Percentiles rank a stretch among this genome's conserved stretches.
Conservation (phyloP, 1,140 invertebrate genomes). For the Trypoxylus dichotomus region DNA sequence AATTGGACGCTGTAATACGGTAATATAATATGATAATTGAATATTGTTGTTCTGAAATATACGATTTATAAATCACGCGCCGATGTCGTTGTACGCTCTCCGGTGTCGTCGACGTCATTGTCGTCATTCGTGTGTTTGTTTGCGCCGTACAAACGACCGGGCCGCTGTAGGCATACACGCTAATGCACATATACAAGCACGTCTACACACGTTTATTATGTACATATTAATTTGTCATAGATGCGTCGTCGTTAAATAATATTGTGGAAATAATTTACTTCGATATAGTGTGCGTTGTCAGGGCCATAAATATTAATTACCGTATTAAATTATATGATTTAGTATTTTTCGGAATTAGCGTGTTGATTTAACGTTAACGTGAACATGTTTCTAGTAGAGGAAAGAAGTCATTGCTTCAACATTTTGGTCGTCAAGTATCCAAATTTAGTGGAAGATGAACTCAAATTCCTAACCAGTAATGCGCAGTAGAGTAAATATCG, state of each 20-base stretch:
- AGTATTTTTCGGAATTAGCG: background rate
- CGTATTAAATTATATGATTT: conserved; percentile 20
- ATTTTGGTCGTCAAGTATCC: too few species aligned
- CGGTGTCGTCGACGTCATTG: background rate
- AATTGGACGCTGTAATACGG: conserved; percentile 8
- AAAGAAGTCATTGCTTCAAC: too few species aligned
- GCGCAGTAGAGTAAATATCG: too few species aligned
- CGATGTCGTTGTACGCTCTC: background rate
- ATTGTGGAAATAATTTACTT: conserved; percentile 19
- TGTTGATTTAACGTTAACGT: background rate
- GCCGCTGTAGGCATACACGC: background rate
- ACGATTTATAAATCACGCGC: conserved; percentile 9
- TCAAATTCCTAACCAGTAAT: too few species aligned
- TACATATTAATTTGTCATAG: conserved; percentile 19
- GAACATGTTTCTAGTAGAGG: too few species aligned
- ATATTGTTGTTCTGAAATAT: conserved; percentile 20
- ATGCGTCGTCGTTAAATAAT: conserved; percentile 15
- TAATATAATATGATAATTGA: conserved; percentile 24
- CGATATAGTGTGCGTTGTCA: background rate
- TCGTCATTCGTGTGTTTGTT: background rate
- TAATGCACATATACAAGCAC: background rate
- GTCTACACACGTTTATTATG: background rate
- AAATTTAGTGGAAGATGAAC: too few species aligned
- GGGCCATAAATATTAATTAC: conserved; percentile 12
- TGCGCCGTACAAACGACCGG: background rate